Evolutionary conservation across 30 jellyfish, hydroid and myxozoan species (phyloP), one percentile per base, ranked within the genome.

Genomic region (Hydractinia symbiolongicarpus): DNA sequence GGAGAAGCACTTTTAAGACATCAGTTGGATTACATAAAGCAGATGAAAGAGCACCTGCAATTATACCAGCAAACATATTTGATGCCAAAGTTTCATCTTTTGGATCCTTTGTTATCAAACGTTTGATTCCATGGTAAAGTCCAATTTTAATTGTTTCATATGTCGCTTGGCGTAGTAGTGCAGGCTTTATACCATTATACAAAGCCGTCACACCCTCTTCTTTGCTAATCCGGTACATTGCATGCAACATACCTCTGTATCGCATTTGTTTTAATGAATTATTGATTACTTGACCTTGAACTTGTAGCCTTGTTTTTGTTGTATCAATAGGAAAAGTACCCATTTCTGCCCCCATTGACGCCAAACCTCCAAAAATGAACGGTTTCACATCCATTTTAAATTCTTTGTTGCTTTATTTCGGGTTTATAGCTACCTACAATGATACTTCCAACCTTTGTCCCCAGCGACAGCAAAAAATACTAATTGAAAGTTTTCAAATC

Each of bases 311-410:
- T 55, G 96, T 93, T 82, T 93, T 93, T 50, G 98, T 84, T 13
- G 96, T 93, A 61, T 93, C 98, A 57, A 88, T 84, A 8, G 98
- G 98, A 74, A 87, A 93, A 13, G 98, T 93, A 9, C 90, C 98
- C 54, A 88, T 13, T 72, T 93, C 98, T 11, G 96, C 98, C 5
- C 96, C 80, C 96, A 93, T 93, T 53, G 96, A 93, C 15, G 98
- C 98, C 40, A 93, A 66, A 5, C 98, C 98, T 9, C 98, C 98
- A 68, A 79, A 93, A 14, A 93, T 54, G 61, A 93, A 93, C 5
- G 98, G 98, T 84, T 81, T 91, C 88, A 88, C 76, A 70, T 91
- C 98, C 98, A 91, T 90, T 58, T 6, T 73, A 16, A 44, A 5
- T 6, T 61, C 14, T 58, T 66, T 4, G 40, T 13, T 6, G 7